Evolutionary conservation across 2,888 invertebrate genomes (phyloP).

Genomic region (Amiota communis): DNA sequence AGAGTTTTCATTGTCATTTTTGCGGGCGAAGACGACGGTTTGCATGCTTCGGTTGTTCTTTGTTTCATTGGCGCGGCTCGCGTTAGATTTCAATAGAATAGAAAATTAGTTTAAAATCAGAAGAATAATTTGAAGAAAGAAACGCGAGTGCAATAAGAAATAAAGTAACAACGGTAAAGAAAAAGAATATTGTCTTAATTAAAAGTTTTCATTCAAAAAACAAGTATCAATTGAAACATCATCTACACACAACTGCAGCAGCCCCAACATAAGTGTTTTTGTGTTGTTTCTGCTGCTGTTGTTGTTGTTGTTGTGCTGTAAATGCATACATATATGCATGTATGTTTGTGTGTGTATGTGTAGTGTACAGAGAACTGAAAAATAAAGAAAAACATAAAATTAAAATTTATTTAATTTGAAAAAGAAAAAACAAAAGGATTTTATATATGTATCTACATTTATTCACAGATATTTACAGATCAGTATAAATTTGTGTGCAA

Average conservation of each 20-base stretch:
- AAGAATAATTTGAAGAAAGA: not conserved
- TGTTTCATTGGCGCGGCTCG: constrained; percentile 6
- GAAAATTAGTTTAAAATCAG: constrained; percentile 5
- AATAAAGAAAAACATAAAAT: too few relatives aligned
- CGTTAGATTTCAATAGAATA: not conserved
- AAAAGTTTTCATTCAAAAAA: constrained; percentile 7
- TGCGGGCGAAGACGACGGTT: too few relatives aligned
- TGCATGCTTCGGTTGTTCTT: too few relatives aligned
- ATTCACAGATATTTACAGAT: too few relatives aligned
- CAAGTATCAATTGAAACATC: not conserved
- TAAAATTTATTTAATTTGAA: too few relatives aligned
- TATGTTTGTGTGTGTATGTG: too few relatives aligned
- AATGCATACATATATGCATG: not conserved
- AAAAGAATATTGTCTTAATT: not conserved
- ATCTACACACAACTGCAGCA: constrained; percentile 1
- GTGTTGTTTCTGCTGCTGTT: not conserved
- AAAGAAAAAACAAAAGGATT: too few relatives aligned
- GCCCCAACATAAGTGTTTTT: not conserved
- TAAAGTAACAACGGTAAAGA: not conserved
- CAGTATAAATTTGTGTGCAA: too few relatives aligned
- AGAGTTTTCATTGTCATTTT: too few relatives aligned
- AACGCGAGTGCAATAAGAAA: not conserved
- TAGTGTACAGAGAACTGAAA: too few relatives aligned
- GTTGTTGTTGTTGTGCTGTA: not conserved
- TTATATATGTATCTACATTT: too few relatives aligned